phyloP scores from a whole-genome alignment of 23 tunicate genomes.

The Corella eumyota region DNA sequence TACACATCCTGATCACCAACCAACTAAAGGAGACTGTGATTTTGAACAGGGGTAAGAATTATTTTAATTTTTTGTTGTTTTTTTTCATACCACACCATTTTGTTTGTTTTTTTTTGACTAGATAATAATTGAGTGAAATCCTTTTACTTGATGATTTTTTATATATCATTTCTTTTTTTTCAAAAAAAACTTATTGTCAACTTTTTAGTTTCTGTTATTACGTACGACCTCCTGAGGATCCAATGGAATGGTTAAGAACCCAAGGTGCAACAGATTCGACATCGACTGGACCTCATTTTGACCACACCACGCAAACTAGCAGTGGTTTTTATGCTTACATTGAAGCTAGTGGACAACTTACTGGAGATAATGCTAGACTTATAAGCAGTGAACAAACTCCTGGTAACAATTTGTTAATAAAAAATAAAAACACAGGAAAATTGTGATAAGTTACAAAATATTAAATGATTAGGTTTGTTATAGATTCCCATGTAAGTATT shows the following conservation, averaged over 20 bases:
- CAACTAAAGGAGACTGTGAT: constrained; percentile 90
- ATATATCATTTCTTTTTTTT: no score
- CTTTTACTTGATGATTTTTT: neutral
- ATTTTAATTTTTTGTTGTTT: neutral
- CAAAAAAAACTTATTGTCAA: neutral
- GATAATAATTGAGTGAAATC: neutral
- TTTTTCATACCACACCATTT: neutral
- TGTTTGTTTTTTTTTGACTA: neutral
- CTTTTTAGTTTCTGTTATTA: constrained; percentile 73
- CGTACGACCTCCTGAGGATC: constrained; percentile 51
- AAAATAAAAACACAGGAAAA: neutral
- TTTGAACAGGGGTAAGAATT: constrained; percentile 73
- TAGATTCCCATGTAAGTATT: no score
- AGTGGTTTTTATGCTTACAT: constrained; percentile 68
- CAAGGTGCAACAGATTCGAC: constrained; percentile 65
- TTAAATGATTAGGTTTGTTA: no score
- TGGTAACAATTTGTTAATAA: constrained; percentile 13
- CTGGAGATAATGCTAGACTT: constrained; percentile 63
- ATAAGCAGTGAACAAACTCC: constrained; percentile 65
- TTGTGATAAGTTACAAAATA: no score
- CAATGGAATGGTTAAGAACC: constrained; percentile 51
- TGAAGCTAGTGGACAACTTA: constrained; percentile 31
- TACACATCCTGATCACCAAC: constrained; percentile 84
- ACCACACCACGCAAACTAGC: constrained; percentile 61
- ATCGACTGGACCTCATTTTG: constrained; percentile 75